These are phyloP conservation scores for Drosophila parthenogenetica DNA, from an alignment of 2,888 invertebrate species.

Conservation along the genomic window DNA sequence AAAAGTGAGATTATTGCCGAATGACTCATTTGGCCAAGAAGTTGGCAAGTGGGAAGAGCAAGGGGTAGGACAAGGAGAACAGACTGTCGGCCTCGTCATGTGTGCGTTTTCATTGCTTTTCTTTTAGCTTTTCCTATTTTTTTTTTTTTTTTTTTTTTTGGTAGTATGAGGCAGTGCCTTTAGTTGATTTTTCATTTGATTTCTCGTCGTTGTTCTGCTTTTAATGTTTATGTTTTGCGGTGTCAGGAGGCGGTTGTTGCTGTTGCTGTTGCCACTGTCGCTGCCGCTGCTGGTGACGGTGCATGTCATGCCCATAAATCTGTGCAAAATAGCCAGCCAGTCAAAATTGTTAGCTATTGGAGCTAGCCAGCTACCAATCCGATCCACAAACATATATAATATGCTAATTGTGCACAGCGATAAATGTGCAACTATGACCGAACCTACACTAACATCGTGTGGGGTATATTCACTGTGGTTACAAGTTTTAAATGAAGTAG, in stretches of 20 bases:
- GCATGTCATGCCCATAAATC: constrained; percentile 76
- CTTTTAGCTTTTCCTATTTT: background rate
- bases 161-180: constrained; percentile 37
- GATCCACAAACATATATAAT: constrained; percentile 32
- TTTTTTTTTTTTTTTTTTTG: background rate
- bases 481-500: too few species aligned
- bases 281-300: constrained; percentile 65
- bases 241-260: constrained; percentile 25
- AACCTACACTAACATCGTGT: background rate
- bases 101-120: constrained; percentile 32
- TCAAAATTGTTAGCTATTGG: background rate
- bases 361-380: constrained; percentile 22
- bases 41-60: background rate
- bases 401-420: constrained; percentile 67
- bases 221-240: constrained; percentile 26
- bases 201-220: constrained; percentile 15
- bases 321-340: constrained; percentile 68
- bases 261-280: too few species aligned
- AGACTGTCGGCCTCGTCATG: constrained; percentile 57
- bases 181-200: constrained; percentile 44
- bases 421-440: constrained; percentile 58
- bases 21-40: constrained; percentile 64
- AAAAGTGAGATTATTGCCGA: constrained; percentile 79
- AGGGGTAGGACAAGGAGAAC: background rate
- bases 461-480: background rate